Conservation (phyloP, 2,797 vertebrate species). For the Poecilia wingei region DNA sequence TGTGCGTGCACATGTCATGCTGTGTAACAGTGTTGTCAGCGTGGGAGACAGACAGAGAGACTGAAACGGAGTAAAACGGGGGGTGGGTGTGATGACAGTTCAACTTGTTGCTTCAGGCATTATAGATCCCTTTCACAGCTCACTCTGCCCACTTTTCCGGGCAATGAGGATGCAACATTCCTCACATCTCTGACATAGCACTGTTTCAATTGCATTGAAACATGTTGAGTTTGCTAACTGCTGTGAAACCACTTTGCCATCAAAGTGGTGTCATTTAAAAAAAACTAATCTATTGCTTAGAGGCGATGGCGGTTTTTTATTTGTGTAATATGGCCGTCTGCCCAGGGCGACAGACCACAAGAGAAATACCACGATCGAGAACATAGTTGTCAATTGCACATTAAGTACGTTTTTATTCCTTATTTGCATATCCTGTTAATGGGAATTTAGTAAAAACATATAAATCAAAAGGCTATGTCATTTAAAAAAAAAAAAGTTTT, state of each 20-base stretch:
- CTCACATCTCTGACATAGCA: constrained; percentile 26
- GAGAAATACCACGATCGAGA: background rate
- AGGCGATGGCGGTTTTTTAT: background rate
- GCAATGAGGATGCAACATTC: constrained; percentile 43
- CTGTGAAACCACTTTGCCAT: constrained; percentile 37
- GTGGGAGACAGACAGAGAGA: constrained; percentile 57
- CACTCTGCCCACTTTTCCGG: constrained; percentile 37
- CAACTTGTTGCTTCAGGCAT: constrained; percentile 66
- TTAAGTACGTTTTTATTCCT: background rate
- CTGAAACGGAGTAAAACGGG: constrained; percentile 54
- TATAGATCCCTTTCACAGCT: constrained; percentile 29
- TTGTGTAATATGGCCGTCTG: too few relatives aligned
- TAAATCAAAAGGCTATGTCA: background rate
- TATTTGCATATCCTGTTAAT: background rate
- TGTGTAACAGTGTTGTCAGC: constrained; percentile 51
- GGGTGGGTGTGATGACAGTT: constrained; percentile 65
- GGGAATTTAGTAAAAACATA: background rate
- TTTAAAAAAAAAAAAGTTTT: background rate
- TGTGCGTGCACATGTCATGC: constrained; percentile 43
- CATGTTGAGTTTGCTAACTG: constrained; percentile 12
- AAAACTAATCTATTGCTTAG: constrained; percentile 11
- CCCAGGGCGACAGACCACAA: background rate
- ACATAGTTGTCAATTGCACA: background rate
- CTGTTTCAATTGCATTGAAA: constrained; percentile 19
- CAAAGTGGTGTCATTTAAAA: constrained; percentile 32